phyloP scores from a whole-genome alignment of 2,888 invertebrate species.

The Corythucha ciliata region DNA sequence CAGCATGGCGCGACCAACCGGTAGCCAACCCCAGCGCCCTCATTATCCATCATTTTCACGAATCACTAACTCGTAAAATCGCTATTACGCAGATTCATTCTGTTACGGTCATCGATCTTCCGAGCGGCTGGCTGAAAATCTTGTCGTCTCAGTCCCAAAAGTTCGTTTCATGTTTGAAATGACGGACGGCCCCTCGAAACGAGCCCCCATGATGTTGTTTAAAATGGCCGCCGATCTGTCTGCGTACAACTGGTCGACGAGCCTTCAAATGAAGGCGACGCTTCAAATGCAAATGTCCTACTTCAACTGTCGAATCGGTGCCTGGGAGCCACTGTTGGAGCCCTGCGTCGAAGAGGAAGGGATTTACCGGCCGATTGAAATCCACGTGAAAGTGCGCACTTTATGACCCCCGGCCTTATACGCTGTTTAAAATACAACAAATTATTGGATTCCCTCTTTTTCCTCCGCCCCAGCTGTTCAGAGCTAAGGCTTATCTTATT shows the following conservation, averaged over 20 bases:
- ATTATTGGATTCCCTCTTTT: neutral
- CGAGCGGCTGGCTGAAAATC: conserved; percentile 45
- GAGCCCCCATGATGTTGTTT: conserved; percentile 47
- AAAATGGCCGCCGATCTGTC: conserved; percentile 51
- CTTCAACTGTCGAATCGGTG: conserved; percentile 57
- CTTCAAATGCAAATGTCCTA: conserved; percentile 48
- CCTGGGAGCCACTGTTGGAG: conserved; percentile 79
- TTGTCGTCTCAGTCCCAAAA: conserved; percentile 49
- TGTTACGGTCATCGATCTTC: conserved; percentile 22
- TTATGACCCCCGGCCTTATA: no score
- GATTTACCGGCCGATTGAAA: conserved; percentile 61
- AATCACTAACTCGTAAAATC: neutral
- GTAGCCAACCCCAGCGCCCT: conserved; percentile 25
- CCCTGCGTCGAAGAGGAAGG: conserved; percentile 59
- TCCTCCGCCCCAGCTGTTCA: conserved; percentile 39
- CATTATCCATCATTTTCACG: neutral
- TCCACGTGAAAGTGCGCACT: conserved; percentile 55
- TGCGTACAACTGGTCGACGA: conserved; percentile 58
- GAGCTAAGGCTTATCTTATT: conserved; percentile 52
- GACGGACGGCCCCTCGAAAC: conserved; percentile 44
- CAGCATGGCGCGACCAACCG: conserved; percentile 34
- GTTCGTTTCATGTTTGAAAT: conserved; percentile 55
- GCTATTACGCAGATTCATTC: conserved; percentile 17
- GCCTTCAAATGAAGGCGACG: conserved; percentile 44
- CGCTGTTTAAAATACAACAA: no score